phyloP scores from a whole-genome alignment of 2,113 vertebrate species.

The Brachyistius frenatus region DNA sequence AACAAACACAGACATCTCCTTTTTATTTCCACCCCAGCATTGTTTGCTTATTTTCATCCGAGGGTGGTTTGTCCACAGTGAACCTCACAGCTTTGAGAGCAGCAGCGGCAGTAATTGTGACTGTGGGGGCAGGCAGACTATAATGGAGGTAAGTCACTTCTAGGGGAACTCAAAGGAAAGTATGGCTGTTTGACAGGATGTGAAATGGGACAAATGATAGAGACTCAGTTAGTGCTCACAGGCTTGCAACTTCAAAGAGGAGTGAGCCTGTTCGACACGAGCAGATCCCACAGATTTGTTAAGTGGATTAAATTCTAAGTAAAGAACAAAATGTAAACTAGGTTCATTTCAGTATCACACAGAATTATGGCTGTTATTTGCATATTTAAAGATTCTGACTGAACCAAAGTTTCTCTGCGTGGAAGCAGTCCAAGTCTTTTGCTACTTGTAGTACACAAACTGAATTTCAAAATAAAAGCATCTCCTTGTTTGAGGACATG shows the following conservation, averaged over 20 bases:
- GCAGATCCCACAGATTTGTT: constrained; percentile 11
- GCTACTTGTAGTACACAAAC: constrained; percentile 16
- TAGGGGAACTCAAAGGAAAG: constrained; percentile 22
- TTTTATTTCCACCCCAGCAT: constrained; percentile 10
- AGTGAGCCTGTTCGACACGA: constrained; percentile 2
- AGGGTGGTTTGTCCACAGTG: constrained; percentile 47
- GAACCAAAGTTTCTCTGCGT: constrained; percentile 20
- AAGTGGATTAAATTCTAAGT: neutral
- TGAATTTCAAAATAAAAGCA: constrained; percentile 47
- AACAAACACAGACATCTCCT: constrained; percentile 39
- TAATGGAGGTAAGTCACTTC: constrained; percentile 73
- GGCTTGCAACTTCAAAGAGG: constrained; percentile 3
- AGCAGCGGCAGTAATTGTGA: constrained; percentile 45
- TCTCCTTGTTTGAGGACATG: constrained; percentile 19
- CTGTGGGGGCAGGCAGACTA: constrained; percentile 32
- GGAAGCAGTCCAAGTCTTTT: constrained; percentile 15
- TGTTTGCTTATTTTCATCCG: constrained; percentile 5
- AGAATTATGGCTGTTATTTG: constrained; percentile 13
- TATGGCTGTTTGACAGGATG: constrained; percentile 45
- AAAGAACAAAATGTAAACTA: neutral
- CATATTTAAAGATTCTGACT: constrained; percentile 17
- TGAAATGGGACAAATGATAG: constrained; percentile 38
- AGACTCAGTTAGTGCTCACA: constrained; percentile 16
- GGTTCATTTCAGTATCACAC: constrained; percentile 10
- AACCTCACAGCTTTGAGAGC: constrained; percentile 20